Evolutionary conservation across 2,888 invertebrate species (phyloP), one percentile per base, ranked within the genome.

Genomic region (Caenorhabditis afra): DNA sequence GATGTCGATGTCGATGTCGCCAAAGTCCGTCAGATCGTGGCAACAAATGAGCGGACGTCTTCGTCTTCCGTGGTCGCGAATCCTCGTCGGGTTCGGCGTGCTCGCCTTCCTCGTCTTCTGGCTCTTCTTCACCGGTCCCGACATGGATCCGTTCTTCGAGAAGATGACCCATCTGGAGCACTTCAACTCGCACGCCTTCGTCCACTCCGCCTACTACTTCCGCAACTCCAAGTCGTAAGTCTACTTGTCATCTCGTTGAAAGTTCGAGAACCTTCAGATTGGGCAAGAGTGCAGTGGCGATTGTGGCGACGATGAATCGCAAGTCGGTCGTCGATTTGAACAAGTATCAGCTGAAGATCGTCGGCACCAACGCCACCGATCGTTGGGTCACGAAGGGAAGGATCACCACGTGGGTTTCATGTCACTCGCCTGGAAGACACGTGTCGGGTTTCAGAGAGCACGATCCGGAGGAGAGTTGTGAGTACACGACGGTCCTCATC

Each of bases 331-430:
- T 50, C 3, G 57, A 64, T 52, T n/a, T 73, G 22, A 50, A 73
- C 49, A 58, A 64, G 35, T 73, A 52, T 23, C 4, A 35, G 14
- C 0, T 73, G n/a, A 41, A 29, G 41, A 50, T 73, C 4, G 64
- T 73, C 0, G 73, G 73, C n/a, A 73, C 73, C 0, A 73, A 73
- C 20, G 49, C 57, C 0, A 73, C 64, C 1, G 50, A 41, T 16
- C 49, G 64, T 29, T 20, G 64, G 3, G 64, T 65, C 10, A 73
- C 73, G 11, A 39, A 64, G 14, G 73, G 47, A 3, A 73, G 12
- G 12, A 3, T 77, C 22, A 64, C 44, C n/a, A 70, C 70, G 76
- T 77, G 16, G 65, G 76, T 57, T n/a, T n/a, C n/a, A n/a, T n/a
- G n/a, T n/a, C n/a, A n/a, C 29, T 29, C 29, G 29, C 7, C 4